Conservation (phyloP, 2,113 vertebrate genomes). For the Sciurus niger region DNA sequence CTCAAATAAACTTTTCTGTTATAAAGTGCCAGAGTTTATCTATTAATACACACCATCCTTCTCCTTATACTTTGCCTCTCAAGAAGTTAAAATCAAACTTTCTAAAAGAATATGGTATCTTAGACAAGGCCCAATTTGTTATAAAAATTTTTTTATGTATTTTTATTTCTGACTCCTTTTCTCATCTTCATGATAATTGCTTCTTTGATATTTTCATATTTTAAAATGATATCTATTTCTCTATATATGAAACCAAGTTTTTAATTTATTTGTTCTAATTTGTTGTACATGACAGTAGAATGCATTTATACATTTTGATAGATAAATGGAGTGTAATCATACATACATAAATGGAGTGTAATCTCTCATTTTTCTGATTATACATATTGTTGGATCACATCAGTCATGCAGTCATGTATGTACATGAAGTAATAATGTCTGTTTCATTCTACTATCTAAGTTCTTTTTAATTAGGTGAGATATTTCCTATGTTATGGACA, state of each 20-base stretch:
- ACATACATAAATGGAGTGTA: no score
- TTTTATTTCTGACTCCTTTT: not conserved
- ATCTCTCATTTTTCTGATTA: no score
- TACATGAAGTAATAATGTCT: no score
- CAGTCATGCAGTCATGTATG: no score
- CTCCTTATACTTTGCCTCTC: not conserved
- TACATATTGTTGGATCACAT: no score
- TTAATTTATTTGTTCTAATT: no score
- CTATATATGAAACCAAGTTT: not conserved
- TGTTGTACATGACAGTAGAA: no score
- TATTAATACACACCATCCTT: no score
- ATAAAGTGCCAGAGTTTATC: not conserved
- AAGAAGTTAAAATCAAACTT: not conserved
- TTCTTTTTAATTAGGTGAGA: not conserved
- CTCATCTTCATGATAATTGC: not conserved
- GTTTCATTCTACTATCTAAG: no score
- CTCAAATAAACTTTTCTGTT: not conserved
- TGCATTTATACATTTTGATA: no score
- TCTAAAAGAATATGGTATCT: not conserved
- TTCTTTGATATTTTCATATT: not conserved
- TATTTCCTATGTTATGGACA: not conserved
- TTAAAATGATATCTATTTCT: not conserved
- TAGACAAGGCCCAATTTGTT: not conserved
- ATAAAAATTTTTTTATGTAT: not conserved
- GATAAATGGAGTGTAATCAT: no score